phyloP scores from a whole-genome alignment of 2,888 invertebrate species.

The Acanthosoma haemorrhoidale region DNA sequence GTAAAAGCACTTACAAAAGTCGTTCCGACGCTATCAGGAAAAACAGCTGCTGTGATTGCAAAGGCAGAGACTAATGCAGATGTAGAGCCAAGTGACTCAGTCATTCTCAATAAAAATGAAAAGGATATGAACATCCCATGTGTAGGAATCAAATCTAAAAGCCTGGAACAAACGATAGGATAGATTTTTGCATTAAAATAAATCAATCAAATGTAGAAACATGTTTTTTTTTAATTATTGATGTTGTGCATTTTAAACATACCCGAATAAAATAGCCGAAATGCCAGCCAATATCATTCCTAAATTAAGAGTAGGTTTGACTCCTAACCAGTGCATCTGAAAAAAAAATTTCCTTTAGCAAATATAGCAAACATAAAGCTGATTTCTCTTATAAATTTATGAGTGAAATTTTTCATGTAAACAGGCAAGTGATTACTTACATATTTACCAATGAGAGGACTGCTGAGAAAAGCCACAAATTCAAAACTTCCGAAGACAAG shows the following conservation, averaged over 20 bases:
- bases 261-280: constrained; percentile 51
- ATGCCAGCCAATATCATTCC: constrained; percentile 49
- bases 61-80: constrained; percentile 49
- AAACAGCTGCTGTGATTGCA: constrained; percentile 49
- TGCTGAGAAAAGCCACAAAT: constrained; percentile 45
- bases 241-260: too few species aligned
- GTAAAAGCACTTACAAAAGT: constrained; percentile 52
- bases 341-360: too few species aligned
- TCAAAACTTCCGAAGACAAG: constrained; percentile 52
- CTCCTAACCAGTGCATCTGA: constrained; percentile 48
- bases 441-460: constrained; percentile 49
- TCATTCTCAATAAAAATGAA: constrained; percentile 48
- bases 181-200: background rate
- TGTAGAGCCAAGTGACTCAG: constrained; percentile 49
- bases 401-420: background rate
- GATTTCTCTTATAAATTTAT: too few species aligned
- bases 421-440: constrained; percentile 45
- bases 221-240: too few species aligned
- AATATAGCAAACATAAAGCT: too few species aligned
- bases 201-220: too few species aligned
- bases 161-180: constrained; percentile 37
- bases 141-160: constrained; percentile 43
- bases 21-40: constrained; percentile 50
- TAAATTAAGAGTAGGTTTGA: constrained; percentile 48
- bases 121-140: constrained; percentile 46